phyloP scores from a whole-genome alignment of 2,888 invertebrate species.

The Pristionchus exspectatus region DNA sequence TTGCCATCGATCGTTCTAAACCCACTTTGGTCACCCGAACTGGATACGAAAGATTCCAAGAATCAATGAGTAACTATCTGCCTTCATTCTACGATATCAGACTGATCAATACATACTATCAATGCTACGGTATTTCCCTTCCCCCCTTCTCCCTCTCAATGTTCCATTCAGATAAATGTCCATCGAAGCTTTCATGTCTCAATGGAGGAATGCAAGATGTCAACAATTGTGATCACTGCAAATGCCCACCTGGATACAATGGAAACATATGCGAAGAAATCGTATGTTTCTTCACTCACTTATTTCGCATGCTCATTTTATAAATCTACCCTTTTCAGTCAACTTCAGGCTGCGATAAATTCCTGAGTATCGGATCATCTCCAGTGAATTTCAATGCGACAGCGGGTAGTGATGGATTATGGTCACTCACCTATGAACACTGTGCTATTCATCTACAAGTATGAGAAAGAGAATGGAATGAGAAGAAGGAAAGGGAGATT shows the following conservation, averaged over 20 bases:
- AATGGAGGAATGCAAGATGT: slow-evolving; percentile 52
- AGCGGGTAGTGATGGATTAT: background rate
- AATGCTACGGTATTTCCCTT: too few relatives aligned
- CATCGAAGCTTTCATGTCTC: background rate
- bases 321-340: slow-evolving; percentile 13
- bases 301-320: background rate
- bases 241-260: slow-evolving; percentile 44
- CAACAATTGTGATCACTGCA: slow-evolving; percentile 33
- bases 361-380: background rate
- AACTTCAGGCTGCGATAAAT: slow-evolving; percentile 36
- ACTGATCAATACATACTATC: too few relatives aligned
- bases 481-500: background rate
- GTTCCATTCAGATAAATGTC: too few relatives aligned
- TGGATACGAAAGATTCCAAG: too few relatives aligned
- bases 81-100: too few relatives aligned
- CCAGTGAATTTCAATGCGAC: background rate
- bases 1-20: too few relatives aligned
- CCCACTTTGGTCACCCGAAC: too few relatives aligned
- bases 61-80: too few relatives aligned
- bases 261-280: background rate
- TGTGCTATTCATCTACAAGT: slow-evolving; percentile 49
- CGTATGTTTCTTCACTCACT: background rate
- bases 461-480: background rate
- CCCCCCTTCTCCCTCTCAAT: too few relatives aligned
- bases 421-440: background rate